phyloP scores from a whole-genome alignment of 2,113 vertebrate species.

The Ondatra zibethicus region DNA sequence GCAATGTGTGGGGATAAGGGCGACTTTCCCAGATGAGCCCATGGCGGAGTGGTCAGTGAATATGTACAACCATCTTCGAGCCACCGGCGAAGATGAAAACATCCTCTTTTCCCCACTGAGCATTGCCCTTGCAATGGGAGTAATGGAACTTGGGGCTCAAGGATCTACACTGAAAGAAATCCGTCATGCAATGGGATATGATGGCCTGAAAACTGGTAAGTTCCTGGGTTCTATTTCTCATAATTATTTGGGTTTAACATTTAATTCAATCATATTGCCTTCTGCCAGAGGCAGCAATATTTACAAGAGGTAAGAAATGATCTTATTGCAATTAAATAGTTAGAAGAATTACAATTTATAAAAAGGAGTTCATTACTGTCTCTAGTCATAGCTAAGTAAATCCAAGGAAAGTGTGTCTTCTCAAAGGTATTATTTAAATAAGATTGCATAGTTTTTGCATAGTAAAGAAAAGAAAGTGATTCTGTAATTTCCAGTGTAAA shows the following conservation, averaged over 20 bases:
- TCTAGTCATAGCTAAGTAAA: not conserved
- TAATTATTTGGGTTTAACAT: not conserved
- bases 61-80: constrained; percentile 94
- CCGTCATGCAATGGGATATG: constrained; percentile 93
- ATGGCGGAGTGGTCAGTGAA: constrained; percentile 94
- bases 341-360: not conserved
- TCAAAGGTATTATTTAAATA: constrained; percentile 43
- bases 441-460: not conserved
- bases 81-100: constrained; percentile 93
- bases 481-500: not conserved
- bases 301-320: not conserved
- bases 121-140: constrained; percentile 93
- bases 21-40: constrained; percentile 90
- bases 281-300: not conserved
- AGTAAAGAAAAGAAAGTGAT: not conserved
- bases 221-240: not conserved
- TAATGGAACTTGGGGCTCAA: constrained; percentile 96
- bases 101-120: constrained; percentile 97
- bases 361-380: not conserved
- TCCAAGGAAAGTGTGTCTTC: not conserved
- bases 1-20: constrained; percentile 87
- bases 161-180: constrained; percentile 95
- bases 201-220: constrained; percentile 91
- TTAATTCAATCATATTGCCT: not conserved
- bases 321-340: not conserved